Conservation (phyloP, 2,797 vertebrate species). For the Coendou prehensilis region DNA sequence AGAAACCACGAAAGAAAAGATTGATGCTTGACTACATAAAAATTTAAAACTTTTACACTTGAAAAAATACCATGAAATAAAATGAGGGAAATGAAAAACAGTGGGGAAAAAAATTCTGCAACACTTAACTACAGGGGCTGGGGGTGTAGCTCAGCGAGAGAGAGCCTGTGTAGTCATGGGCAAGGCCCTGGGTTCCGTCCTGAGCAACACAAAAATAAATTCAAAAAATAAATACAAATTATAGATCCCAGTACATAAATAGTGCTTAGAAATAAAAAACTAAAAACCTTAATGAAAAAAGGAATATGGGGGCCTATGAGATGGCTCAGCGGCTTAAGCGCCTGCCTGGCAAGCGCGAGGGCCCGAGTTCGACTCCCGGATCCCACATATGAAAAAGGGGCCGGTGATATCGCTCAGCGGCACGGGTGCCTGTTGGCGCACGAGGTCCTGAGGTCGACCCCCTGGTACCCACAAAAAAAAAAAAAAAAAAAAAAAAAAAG, state of each 20-base stretch:
- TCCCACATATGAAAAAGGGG: too few relatives aligned
- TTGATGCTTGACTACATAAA: background rate
- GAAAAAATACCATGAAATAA: background rate
- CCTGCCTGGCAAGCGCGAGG: too few relatives aligned
- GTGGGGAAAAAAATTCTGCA: background rate
- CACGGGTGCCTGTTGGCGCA: too few relatives aligned
- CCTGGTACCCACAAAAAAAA: too few relatives aligned
- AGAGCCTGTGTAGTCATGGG: background rate
- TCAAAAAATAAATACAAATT: background rate
- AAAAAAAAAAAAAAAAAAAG: too few relatives aligned
- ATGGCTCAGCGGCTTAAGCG: too few relatives aligned
- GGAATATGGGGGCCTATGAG: too few relatives aligned
- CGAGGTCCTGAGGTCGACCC: too few relatives aligned
- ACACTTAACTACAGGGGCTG: background rate
- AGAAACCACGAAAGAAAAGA: conserved; percentile 44
- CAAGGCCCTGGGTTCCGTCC: background rate
- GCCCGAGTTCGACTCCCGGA: too few relatives aligned
- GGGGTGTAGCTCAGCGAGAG: background rate
- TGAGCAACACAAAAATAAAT: background rate
- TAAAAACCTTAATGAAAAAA: background rate
- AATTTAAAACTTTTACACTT: background rate
- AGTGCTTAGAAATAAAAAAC: conserved; percentile 20
- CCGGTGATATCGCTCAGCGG: too few relatives aligned
- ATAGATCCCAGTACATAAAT: background rate
- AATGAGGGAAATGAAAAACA: conserved; percentile 44